phyloP scores from a whole-genome alignment of 2,888 invertebrate species.

The Hirtodrosophila duncani region DNA sequence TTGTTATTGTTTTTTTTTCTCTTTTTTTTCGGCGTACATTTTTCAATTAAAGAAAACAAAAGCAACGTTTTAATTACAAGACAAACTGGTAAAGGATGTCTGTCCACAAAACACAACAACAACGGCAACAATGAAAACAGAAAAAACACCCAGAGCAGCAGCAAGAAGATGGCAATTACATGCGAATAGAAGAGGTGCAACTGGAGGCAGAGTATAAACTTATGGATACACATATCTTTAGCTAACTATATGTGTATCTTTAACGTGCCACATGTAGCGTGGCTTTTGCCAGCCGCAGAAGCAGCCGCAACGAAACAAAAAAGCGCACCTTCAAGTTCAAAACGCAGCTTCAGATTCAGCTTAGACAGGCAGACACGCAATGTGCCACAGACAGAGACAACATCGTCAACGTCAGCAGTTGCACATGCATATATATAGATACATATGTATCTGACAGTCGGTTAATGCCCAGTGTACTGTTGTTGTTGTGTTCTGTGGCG shows the following conservation, averaged over 20 bases:
- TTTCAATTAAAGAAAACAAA: slow-evolving; percentile 51
- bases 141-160: not conserved
- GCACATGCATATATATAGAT: slow-evolving; percentile 37
- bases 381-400: not conserved
- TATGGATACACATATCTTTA: slow-evolving; percentile 3
- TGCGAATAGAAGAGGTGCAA: slow-evolving; percentile 12
- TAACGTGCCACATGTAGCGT: slow-evolving; percentile 60
- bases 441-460: slow-evolving; percentile 47
- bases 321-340: slow-evolving; percentile 47
- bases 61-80: slow-evolving; percentile 23
- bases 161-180: slow-evolving; percentile 55
- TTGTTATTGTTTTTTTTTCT: slow-evolving; percentile 3
- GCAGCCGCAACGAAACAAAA: slow-evolving; percentile 7
- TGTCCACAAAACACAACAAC: too few relatives aligned
- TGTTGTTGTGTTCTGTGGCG: slow-evolving; percentile 18
- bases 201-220: too few relatives aligned
- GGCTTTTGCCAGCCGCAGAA: slow-evolving; percentile 23
- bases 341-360: slow-evolving; percentile 22
- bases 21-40: slow-evolving; percentile 46
- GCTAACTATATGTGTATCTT: slow-evolving; percentile 47
- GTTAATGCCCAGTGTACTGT: not conserved
- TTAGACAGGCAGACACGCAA: slow-evolving; percentile 40
- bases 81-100: too few relatives aligned
- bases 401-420: slow-evolving; percentile 21
- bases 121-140: not conserved